phyloP scores from a whole-genome alignment of 2,888 invertebrate genomes.

The Xylocampa areola region DNA sequence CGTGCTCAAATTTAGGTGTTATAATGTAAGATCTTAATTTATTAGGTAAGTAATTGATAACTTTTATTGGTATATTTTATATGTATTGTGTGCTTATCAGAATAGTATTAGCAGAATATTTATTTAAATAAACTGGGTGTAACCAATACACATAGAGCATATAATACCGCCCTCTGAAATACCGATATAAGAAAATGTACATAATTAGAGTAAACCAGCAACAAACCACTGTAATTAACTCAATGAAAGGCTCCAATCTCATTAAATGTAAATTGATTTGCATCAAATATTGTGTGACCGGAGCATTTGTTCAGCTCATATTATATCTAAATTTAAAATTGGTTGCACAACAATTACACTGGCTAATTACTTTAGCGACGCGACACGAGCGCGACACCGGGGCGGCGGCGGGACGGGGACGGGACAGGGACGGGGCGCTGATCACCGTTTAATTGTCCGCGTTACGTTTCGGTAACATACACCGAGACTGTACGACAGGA shows the following conservation, averaged over 20 bases:
- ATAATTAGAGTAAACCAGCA: background rate
- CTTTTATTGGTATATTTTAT: no score
- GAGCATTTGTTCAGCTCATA: conserved; percentile 38
- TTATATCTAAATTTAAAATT: conserved; percentile 43
- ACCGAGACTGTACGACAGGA: background rate
- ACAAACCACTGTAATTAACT: background rate
- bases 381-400: no score
- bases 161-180: no score
- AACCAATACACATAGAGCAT: no score
- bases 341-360: conserved; percentile 33
- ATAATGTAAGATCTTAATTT: no score
- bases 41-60: no score
- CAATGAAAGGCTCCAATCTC: background rate
- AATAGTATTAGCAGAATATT: no score
- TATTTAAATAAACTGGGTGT: no score
- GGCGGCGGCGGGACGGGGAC: background rate
- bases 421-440: background rate
- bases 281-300: conserved; percentile 19
- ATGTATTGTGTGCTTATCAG: no score
- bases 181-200: no score
- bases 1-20: no score
- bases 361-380: conserved; percentile 41
- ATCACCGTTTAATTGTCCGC: conserved; percentile 23
- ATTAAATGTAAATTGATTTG: conserved; percentile 32
- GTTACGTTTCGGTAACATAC: background rate